These are phyloP conservation scores for Rhinella marina DNA, from an alignment of 2,797 vertebrate species.

Conservation along the genomic window DNA sequence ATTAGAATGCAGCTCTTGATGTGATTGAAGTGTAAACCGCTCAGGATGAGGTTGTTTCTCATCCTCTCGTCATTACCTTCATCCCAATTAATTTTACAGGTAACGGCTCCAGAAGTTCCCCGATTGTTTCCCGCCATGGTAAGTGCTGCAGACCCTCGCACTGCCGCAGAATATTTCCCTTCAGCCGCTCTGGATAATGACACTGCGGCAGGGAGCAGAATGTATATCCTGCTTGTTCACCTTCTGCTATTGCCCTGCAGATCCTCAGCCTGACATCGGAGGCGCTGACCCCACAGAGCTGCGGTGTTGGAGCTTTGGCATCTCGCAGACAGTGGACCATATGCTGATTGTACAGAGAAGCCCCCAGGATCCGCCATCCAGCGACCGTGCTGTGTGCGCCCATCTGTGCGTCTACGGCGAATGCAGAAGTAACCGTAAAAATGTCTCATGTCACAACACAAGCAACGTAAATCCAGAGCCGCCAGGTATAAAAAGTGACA, in stretches of 20 bases:
- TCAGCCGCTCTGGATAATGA: background rate
- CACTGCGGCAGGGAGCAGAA: background rate
- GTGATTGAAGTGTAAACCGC: background rate
- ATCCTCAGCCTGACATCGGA: background rate
- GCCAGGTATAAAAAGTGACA: background rate
- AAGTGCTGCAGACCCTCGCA: too few relatives aligned
- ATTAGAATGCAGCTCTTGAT: background rate
- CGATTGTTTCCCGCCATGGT: too few relatives aligned
- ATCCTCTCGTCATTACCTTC: background rate
- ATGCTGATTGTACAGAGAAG: conserved; percentile 21
- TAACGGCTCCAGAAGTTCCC: background rate
- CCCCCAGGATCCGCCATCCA: conserved; percentile 26
- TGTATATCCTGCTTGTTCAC: background rate
- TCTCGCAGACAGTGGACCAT: background rate
- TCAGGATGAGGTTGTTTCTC: background rate
- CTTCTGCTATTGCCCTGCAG: background rate
- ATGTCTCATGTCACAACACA: background rate
- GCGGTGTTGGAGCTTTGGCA: background rate
- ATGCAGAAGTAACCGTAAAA: background rate
- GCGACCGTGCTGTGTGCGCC: background rate
- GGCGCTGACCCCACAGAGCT: background rate
- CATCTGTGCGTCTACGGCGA: background rate
- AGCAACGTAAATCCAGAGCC: background rate
- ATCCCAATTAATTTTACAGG: background rate
- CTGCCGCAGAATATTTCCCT: background rate